A percentile compares a stretch with the other conserved stretches of the same genome.
Conservation (phyloP, 2,888 invertebrate genomes). For the Cryptus viduatorius region DNA sequence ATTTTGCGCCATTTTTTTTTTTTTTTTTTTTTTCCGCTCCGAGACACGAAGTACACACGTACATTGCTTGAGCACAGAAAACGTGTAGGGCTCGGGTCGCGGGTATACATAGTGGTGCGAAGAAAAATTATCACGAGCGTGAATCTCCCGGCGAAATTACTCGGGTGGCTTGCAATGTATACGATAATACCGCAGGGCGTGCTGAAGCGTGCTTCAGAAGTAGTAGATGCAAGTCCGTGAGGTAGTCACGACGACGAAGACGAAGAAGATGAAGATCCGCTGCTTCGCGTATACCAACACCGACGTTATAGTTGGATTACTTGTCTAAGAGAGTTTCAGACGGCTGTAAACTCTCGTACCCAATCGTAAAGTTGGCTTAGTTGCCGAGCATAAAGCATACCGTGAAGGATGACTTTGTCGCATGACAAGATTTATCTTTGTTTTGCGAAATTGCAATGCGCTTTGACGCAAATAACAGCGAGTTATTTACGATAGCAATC, state of each 20-base stretch:
- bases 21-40: constrained; percentile 4
- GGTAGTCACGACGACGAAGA: constrained; percentile 23
- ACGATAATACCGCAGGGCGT: constrained; percentile 32
- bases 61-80: background rate
- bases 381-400: constrained; percentile 1
- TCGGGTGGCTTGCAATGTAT: constrained; percentile 40
- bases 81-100: constrained; percentile 6
- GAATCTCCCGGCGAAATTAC: constrained; percentile 62
- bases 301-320: constrained; percentile 35
- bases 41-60: background rate
- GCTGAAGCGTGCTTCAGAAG: constrained; percentile 4
- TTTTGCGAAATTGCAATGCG: background rate
- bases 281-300: background rate
- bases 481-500: background rate
- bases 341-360: constrained; percentile 33
- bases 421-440: background rate
- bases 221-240: constrained; percentile 31
- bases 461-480: background rate
- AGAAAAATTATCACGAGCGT: constrained; percentile 64
- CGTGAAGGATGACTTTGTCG: background rate
- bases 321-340: constrained; percentile 21
- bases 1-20: constrained; percentile 4
- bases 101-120: constrained; percentile 39
- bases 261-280: constrained; percentile 8
- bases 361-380: constrained; percentile 33